Conservation (phyloP, 2,113 vertebrate genomes). For the Lepus europaeus region DNA sequence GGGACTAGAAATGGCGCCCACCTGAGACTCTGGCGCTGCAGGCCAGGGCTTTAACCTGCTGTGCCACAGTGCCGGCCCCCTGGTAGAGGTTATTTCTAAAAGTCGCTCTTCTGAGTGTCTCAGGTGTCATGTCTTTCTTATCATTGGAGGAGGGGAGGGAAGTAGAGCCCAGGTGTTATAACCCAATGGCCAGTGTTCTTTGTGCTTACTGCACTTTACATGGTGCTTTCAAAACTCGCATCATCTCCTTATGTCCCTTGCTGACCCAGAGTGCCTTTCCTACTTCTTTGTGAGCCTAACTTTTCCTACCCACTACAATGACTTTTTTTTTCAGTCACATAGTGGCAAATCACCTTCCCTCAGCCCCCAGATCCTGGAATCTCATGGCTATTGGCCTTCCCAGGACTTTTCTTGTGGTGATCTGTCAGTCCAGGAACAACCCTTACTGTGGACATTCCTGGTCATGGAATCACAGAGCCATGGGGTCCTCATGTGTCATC, state of each 20-base stretch:
- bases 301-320: neutral
- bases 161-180: neutral
- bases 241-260: neutral
- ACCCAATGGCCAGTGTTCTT: neutral
- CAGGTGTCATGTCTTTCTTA: neutral
- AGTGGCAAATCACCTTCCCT: neutral
- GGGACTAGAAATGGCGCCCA: too few relatives aligned
- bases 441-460: neutral
- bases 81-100: neutral
- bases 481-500: neutral
- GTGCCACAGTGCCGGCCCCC: too few relatives aligned
- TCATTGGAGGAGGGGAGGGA: neutral
- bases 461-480: neutral
- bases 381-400: neutral
- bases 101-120: neutral
- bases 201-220: neutral
- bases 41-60: too few relatives aligned
- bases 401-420: neutral
- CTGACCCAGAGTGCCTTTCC: neutral
- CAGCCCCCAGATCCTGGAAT: neutral
- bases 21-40: too few relatives aligned
- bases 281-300: neutral
- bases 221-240: slow-evolving; percentile 24
- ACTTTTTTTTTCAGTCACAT: neutral
- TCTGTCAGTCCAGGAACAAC: neutral